Evolutionary conservation across 2,888 invertebrate genomes (phyloP).

Genomic region (Zygogramma bicolorata): DNA sequence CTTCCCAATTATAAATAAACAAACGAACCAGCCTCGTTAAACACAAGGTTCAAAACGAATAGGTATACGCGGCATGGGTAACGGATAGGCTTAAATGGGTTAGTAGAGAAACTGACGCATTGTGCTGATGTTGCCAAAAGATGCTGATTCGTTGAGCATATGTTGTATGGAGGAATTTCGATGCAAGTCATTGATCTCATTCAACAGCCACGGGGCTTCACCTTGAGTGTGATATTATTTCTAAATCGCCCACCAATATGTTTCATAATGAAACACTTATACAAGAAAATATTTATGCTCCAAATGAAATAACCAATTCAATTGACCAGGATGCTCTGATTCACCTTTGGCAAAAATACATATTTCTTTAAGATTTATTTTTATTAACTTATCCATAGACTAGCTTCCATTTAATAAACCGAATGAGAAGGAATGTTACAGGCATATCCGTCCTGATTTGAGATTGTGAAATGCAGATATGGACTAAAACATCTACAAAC

Average conservation of each 20-base stretch:
- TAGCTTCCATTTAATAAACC: too few species aligned
- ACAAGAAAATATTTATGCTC: too few species aligned
- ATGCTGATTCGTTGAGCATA: constrained; percentile 45
- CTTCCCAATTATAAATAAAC: constrained; percentile 37
- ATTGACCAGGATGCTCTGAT: too few species aligned
- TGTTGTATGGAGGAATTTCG: constrained; percentile 22
- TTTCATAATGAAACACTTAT: neutral
- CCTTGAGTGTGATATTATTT: neutral
- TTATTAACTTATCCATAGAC: too few species aligned
- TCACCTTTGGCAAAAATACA: too few species aligned
- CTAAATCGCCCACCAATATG: neutral
- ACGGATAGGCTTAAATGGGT: constrained; percentile 14
- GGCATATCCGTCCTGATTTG: too few species aligned
- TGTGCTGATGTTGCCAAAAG: constrained; percentile 40
- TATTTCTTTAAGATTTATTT: too few species aligned
- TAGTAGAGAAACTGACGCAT: constrained; percentile 40
- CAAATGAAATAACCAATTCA: too few species aligned
- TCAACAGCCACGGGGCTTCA: neutral
- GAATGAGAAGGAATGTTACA: too few species aligned
- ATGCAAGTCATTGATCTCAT: constrained; percentile 9
- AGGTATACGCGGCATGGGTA: constrained; percentile 5
- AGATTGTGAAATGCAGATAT: too few species aligned
- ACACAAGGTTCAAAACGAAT: neutral
- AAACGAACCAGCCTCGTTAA: constrained; percentile 15
- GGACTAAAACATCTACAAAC: too few species aligned